Conservation (phyloP, 2,888 invertebrate genomes). For the Bellardia bayeri region DNA sequence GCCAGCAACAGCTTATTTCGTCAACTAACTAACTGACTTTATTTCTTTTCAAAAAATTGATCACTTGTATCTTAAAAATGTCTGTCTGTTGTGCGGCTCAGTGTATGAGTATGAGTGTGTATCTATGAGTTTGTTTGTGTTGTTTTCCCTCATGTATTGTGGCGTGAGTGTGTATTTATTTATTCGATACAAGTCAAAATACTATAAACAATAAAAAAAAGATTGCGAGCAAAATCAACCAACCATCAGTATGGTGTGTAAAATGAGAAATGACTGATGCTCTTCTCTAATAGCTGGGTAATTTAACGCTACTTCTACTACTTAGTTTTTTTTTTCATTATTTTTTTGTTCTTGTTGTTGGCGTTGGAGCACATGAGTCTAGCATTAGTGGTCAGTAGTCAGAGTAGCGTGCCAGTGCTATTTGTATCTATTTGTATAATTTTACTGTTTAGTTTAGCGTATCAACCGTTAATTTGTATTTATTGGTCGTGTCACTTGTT, state of each 20-base stretch:
- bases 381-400: constrained; percentile 31
- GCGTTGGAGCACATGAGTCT: constrained; percentile 51
- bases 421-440: constrained; percentile 60
- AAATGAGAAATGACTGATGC: constrained; percentile 1
- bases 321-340: constrained; percentile 16
- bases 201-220: background rate
- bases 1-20: constrained; percentile 70
- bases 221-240: constrained; percentile 46
- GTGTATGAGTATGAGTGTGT: constrained; percentile 45
- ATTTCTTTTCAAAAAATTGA: constrained; percentile 60
- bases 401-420: constrained; percentile 44
- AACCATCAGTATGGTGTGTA: constrained; percentile 7
- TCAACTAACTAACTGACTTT: constrained; percentile 69
- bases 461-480: constrained; percentile 16
- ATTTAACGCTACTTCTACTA: constrained; percentile 26
- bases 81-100: background rate
- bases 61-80: constrained; percentile 62
- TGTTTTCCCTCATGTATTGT: constrained; percentile 7
- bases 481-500: constrained; percentile 49
- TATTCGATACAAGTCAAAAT: constrained; percentile 23
- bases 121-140: constrained; percentile 51
- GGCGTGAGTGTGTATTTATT: background rate
- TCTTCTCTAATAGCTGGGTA: constrained; percentile 47
- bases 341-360: constrained; percentile 20
- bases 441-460: constrained; percentile 53